Percentiles rank a stretch among this genome's conserved stretches.
Conservation (phyloP, 2,888 invertebrate genomes). For the Coecobrya sp. region DNA sequence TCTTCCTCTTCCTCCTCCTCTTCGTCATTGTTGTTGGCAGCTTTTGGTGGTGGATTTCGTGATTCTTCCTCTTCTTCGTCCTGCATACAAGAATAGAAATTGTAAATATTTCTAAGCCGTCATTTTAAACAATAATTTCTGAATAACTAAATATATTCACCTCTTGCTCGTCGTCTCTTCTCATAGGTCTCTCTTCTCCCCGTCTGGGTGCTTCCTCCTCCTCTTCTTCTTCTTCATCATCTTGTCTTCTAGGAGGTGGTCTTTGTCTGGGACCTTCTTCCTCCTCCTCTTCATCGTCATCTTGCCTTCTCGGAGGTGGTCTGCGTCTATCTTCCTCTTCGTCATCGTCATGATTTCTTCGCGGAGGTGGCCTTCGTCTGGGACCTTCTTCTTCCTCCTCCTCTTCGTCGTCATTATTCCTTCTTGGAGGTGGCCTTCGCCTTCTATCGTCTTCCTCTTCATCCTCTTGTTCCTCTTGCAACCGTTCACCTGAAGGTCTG, state of each 20-base stretch:
- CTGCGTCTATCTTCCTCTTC: slow-evolving; percentile 66
- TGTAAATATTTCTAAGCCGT: not conserved
- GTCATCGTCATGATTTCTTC: slow-evolving; percentile 70
- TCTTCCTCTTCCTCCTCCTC: slow-evolving; percentile 81
- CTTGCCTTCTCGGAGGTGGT: slow-evolving; percentile 28
- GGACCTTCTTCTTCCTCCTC: slow-evolving; percentile 80
- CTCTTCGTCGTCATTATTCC: slow-evolving; percentile 70
- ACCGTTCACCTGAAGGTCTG: slow-evolving; percentile 46
- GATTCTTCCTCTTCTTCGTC: slow-evolving; percentile 82
- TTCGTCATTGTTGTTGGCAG: slow-evolving; percentile 72
- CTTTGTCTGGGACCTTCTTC: slow-evolving; percentile 75
- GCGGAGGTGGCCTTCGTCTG: slow-evolving; percentile 59
- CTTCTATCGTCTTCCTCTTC: slow-evolving; percentile 81
- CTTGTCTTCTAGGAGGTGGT: slow-evolving; percentile 54
- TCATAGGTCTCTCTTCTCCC: slow-evolving; percentile 6
- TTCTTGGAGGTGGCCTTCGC: slow-evolving; percentile 54
- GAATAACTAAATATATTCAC: slow-evolving; percentile 11
- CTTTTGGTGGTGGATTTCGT: slow-evolving; percentile 70
- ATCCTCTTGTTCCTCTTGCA: slow-evolving; percentile 67
- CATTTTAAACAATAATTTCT: too few relatives aligned
- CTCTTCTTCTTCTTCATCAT: slow-evolving; percentile 74
- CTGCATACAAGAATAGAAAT: slow-evolving; percentile 37
- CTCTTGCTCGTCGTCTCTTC: slow-evolving; percentile 63
- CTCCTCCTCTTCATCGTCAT: slow-evolving; percentile 74
- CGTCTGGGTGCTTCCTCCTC: slow-evolving; percentile 61